These are phyloP conservation scores for Conus betulinus DNA, from an alignment of 1,140 invertebrate species.

Conservation along the genomic window DNA sequence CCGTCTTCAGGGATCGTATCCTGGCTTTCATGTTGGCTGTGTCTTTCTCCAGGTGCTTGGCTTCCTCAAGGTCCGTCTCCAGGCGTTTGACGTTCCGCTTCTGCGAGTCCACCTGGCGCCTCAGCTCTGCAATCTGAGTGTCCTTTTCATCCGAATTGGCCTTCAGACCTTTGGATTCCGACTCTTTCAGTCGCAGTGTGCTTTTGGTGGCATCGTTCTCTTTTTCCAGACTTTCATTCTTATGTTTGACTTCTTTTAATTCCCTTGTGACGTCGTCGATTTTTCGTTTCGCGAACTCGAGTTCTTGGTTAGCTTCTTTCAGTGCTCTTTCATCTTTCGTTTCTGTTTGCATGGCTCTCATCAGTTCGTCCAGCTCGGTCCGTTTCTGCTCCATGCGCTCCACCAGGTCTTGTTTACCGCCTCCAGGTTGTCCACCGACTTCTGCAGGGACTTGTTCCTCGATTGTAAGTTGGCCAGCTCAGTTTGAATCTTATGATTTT, in stretches of 20 bases:
- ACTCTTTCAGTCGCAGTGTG: constrained; percentile 26
- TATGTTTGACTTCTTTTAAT: constrained; percentile 27
- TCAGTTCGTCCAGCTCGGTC: constrained; percentile 34
- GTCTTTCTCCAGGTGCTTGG: constrained; percentile 38
- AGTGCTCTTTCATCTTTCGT: constrained; percentile 29
- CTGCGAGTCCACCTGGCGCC: constrained; percentile 16
- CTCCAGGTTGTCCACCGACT: neutral
- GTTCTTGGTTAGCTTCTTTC: constrained; percentile 23
- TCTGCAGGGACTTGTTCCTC: constrained; percentile 6
- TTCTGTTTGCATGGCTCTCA: constrained; percentile 33
- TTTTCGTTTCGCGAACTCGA: constrained; percentile 33
- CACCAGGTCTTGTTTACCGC: constrained; percentile 18
- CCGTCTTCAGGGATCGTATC: constrained; percentile 39
- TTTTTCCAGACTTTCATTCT: constrained; percentile 25
- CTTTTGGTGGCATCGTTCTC: constrained; percentile 30
- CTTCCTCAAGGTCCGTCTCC: constrained; percentile 28
- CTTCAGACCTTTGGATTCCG: constrained; percentile 35
- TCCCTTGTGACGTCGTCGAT: constrained; percentile 26
- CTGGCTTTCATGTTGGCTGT: constrained; percentile 36
- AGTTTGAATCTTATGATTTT: constrained; percentile 18
- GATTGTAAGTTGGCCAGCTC: constrained; percentile 13
- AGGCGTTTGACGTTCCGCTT: constrained; percentile 30
- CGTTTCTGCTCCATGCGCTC: constrained; percentile 35
- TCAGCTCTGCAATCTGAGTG: constrained; percentile 34
- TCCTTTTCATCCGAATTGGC: constrained; percentile 33